Percentiles rank a stretch among this genome's conserved stretches.
Evolutionary conservation across 2,888 invertebrate species (phyloP).

Genomic region (Archaeoteleia sp.): DNA sequence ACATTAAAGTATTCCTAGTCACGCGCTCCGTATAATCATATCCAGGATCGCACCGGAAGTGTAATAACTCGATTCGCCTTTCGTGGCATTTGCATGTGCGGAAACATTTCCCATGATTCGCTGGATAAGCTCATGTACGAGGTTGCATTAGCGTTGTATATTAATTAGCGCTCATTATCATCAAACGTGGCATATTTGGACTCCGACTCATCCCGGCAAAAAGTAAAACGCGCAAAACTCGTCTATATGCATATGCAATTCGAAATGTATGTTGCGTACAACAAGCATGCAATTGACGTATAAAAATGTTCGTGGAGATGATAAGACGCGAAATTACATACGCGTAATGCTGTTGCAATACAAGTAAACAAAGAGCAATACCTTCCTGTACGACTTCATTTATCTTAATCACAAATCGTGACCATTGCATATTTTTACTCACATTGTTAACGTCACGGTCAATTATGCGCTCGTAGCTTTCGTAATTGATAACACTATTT

Average conservation of each 20-base stretch:
- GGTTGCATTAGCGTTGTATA: slow-evolving; percentile 44
- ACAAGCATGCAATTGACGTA: slow-evolving; percentile 15
- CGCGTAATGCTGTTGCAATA: not conserved
- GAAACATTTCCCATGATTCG: slow-evolving; percentile 67
- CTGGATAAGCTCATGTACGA: slow-evolving; percentile 53
- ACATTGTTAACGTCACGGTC: slow-evolving; percentile 36
- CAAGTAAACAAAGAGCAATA: slow-evolving; percentile 22
- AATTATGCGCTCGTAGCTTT: slow-evolving; percentile 33
- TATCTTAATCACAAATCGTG: slow-evolving; percentile 17
- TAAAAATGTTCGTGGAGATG: not conserved
- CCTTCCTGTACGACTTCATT: slow-evolving; percentile 25
- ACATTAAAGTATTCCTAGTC: slow-evolving; percentile 48
- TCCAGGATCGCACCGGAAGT: slow-evolving; percentile 67
- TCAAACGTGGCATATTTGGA: slow-evolving; percentile 34
- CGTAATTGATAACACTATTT: slow-evolving; percentile 50
- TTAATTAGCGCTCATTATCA: slow-evolving; percentile 49
- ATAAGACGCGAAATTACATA: slow-evolving; percentile 6
- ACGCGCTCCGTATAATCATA: slow-evolving; percentile 52
- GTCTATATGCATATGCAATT: slow-evolving; percentile 8
- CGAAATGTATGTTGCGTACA: slow-evolving; percentile 27
- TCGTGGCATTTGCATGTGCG: slow-evolving; percentile 71
- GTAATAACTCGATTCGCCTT: slow-evolving; percentile 66
- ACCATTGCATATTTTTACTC: slow-evolving; percentile 17
- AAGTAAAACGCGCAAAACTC: slow-evolving; percentile 17
- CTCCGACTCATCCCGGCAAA: slow-evolving; percentile 12